Evolutionary conservation across 1,140 invertebrate species (phyloP).

Genomic region (Ips nitidus): DNA sequence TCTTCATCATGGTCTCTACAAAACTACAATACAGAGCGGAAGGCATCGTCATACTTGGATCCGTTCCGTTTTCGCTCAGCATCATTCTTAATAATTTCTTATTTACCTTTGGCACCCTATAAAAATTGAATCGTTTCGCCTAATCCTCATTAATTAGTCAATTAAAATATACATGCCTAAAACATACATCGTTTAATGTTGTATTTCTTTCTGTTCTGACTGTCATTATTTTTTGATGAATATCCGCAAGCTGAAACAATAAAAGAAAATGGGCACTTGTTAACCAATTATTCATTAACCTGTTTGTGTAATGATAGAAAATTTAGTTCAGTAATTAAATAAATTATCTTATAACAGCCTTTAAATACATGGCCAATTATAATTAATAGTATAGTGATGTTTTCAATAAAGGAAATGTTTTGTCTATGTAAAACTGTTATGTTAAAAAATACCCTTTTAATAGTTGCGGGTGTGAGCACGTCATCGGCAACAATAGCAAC

Average conservation of each 20-base stretch:
- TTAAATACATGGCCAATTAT: too few species aligned
- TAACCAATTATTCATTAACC: too few species aligned
- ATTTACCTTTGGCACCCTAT: conserved; percentile 52
- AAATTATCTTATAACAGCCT: too few species aligned
- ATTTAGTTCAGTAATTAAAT: background rate
- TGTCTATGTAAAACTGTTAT: background rate
- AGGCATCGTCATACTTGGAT: conserved; percentile 41
- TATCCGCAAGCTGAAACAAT: conserved; percentile 40
- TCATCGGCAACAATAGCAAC: conserved; percentile 66
- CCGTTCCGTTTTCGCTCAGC: conserved; percentile 28
- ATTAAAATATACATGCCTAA: conserved; percentile 55
- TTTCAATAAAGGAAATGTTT: background rate
- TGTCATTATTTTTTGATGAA: conserved; percentile 42
- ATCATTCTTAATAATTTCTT: conserved; percentile 38
- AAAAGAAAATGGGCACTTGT: conserved; percentile 1
- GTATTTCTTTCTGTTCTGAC: conserved; percentile 46
- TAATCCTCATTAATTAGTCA: too few species aligned
- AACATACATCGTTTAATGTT: conserved; percentile 65
- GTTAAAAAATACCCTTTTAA: conserved; percentile 41
- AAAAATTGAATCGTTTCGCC: conserved; percentile 9
- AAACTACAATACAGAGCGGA: conserved; percentile 42
- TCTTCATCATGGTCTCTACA: conserved; percentile 47
- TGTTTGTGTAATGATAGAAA: background rate
- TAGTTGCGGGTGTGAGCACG: conserved; percentile 62
- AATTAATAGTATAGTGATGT: too few species aligned